Percentiles rank a stretch among this genome's conserved stretches.
Conservation (phyloP, 2,797 vertebrate genomes). For the Cheirogaleus major region DNA sequence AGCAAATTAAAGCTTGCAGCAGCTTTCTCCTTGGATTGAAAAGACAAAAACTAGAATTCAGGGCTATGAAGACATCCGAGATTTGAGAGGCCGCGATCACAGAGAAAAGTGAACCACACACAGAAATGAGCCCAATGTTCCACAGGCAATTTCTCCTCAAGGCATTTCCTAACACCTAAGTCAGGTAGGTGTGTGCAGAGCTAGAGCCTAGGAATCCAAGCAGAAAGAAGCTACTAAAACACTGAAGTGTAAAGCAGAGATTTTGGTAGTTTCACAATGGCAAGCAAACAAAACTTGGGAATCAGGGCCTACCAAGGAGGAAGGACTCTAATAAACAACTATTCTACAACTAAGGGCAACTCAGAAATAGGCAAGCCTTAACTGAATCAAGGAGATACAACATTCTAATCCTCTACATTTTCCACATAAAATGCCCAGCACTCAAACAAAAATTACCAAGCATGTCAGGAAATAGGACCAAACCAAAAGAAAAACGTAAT, state of each 20-base stretch:
- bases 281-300: background rate
- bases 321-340: background rate
- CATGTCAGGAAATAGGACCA: background rate
- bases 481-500: background rate
- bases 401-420: background rate
- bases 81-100: background rate
- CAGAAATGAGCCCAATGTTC: background rate
- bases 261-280: background rate
- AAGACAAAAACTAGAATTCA: background rate
- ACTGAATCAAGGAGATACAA: background rate
- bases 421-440: background rate
- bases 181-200: background rate
- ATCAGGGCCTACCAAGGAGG: background rate
- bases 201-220: background rate
- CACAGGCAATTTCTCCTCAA: background rate
- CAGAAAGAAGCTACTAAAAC: background rate
- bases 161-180: background rate
- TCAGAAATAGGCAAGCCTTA: background rate
- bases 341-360: background rate
- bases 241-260: background rate
- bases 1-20: background rate
- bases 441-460: conserved; percentile 18
- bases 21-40: background rate
- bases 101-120: background rate
- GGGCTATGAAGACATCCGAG: background rate